Conservation (phyloP, 2,797 vertebrate species). For the Enteromius paludinosus region DNA sequence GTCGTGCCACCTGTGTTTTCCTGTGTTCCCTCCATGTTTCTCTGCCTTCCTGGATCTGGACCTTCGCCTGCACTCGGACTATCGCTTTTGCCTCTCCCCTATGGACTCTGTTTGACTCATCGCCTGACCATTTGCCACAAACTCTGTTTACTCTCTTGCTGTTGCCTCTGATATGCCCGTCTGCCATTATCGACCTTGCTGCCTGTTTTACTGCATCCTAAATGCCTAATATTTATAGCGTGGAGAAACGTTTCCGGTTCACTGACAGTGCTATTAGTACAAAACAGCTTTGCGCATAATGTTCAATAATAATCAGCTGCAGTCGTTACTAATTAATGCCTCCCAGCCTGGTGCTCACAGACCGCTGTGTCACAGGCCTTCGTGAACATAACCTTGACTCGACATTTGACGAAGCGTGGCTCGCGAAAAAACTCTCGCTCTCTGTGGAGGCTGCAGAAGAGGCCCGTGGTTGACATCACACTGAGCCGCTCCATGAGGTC, state of each 20-base stretch:
- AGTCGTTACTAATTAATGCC: conserved; percentile 74
- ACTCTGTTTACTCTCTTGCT: no score
- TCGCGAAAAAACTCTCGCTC: neutral
- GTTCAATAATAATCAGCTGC: conserved; percentile 56
- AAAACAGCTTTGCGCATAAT: conserved; percentile 39
- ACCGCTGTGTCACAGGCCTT: conserved; percentile 50
- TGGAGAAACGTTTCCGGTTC: neutral
- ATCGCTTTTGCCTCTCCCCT: no score
- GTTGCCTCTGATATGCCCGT: no score
- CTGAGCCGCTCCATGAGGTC: conserved; percentile 45
- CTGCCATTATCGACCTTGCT: no score
- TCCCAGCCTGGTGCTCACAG: conserved; percentile 61
- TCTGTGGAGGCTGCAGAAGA: conserved; percentile 33
- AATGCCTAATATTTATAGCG: neutral
- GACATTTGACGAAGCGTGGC: conserved; percentile 30
- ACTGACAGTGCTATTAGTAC: neutral
- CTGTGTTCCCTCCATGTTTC: no score
- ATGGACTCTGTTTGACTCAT: no score
- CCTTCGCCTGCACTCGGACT: no score
- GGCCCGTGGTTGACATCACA: conserved; percentile 44
- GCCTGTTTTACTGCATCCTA: neutral
- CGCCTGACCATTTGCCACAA: no score
- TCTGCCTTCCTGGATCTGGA: no score
- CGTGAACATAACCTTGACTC: conserved; percentile 53
- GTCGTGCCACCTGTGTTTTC: no score